Evolutionary conservation across 1,140 invertebrate genomes (phyloP).

Genomic region (Sesamia nonagrioides): DNA sequence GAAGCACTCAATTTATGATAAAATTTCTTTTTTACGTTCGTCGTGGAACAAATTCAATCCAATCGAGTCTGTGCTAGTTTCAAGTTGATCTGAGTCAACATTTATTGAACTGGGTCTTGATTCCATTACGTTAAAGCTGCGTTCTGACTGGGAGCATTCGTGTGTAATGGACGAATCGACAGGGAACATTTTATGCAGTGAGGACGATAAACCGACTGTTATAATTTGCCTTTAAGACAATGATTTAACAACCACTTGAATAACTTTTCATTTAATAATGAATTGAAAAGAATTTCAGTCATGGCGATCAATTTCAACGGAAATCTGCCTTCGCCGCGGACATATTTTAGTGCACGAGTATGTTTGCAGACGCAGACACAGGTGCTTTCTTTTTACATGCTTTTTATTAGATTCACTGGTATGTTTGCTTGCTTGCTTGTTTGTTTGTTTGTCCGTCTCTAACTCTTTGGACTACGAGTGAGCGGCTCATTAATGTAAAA

Average conservation of each 20-base stretch:
- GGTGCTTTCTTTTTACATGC: too few species aligned
- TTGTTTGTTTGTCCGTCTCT: too few species aligned
- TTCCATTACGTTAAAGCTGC: conserved; percentile 31
- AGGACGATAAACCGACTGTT: conserved; percentile 1
- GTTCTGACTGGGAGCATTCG: conserved; percentile 13
- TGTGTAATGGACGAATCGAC: conserved; percentile 12
- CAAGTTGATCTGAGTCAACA: conserved; percentile 31
- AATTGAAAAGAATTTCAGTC: too few species aligned
- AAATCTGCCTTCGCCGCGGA: too few species aligned
- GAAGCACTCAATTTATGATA: conserved; percentile 20
- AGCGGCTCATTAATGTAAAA: too few species aligned
- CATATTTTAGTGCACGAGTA: too few species aligned
- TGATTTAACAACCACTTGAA: background rate
- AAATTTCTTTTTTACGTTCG: conserved; percentile 6
- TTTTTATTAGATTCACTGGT: too few species aligned
- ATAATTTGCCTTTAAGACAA: background rate
- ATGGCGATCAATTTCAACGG: too few species aligned
- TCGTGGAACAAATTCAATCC: conserved; percentile 14
- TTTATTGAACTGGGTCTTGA: conserved; percentile 34
- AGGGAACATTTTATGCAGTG: conserved; percentile 10
- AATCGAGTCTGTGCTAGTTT: conserved; percentile 23
- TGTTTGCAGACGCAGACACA: too few species aligned
- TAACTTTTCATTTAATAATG: too few species aligned
- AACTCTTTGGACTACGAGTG: too few species aligned
- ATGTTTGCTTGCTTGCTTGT: too few species aligned